These are phyloP conservation scores for Rhegmatorhina hoffmannsi DNA, from an alignment of 2,113 vertebrate genomes.

Conservation along the genomic window DNA sequence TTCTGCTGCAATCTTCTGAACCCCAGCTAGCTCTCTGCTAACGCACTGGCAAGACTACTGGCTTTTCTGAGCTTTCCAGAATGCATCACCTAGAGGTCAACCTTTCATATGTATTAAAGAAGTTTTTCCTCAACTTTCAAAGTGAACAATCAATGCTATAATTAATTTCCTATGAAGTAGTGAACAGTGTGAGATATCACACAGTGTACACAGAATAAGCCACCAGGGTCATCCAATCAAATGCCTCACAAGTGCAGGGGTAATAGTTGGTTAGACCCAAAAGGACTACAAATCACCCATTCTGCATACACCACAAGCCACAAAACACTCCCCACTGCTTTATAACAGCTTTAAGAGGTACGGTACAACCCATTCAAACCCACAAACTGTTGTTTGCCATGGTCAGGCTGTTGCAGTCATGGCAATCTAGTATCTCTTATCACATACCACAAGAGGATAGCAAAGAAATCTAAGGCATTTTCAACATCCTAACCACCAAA, in stretches of 20 bases:
- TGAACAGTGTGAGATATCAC: neutral
- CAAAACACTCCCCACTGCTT: conserved; percentile 7
- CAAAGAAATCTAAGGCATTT: neutral
- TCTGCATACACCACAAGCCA: conserved; percentile 12
- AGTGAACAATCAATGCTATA: neutral
- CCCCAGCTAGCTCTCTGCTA: neutral
- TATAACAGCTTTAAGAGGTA: neutral
- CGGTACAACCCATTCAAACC: neutral
- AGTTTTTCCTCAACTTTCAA: neutral
- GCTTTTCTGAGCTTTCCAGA: neutral
- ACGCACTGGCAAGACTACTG: neutral
- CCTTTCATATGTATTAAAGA: neutral
- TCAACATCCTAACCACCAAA: neutral
- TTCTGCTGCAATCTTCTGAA: neutral
- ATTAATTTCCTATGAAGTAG: neutral
- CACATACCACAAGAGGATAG: neutral
- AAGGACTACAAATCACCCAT: neutral
- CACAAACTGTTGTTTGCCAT: neutral
- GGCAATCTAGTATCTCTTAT: neutral
- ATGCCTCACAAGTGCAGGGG: neutral
- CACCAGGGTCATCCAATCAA: neutral
- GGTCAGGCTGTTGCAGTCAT: rapidly evolving
- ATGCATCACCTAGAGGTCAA: neutral
- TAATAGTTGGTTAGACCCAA: neutral
- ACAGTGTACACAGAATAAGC: neutral